Conservation (phyloP, 2,888 invertebrate genomes). For the Pardosa pseudoannulata region DNA sequence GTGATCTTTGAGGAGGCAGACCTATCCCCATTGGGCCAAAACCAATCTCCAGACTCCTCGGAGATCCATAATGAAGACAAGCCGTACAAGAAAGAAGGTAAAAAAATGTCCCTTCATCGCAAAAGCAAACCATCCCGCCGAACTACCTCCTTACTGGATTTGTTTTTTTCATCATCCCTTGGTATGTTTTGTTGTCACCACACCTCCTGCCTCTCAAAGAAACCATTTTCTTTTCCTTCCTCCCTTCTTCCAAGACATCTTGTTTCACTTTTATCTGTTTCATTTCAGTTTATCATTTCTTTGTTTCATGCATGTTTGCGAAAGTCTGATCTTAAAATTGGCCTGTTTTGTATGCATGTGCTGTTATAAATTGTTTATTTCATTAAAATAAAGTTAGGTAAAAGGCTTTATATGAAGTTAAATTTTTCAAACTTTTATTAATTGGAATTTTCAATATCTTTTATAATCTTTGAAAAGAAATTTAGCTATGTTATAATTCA, state of each 20-base stretch:
- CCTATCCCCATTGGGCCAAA: constrained; percentile 76
- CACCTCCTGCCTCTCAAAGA: constrained; percentile 29
- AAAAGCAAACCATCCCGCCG: constrained; percentile 88
- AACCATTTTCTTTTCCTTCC: constrained; percentile 18
- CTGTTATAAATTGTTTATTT: neutral
- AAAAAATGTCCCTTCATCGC: constrained; percentile 77
- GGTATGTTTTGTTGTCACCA: constrained; percentile 81
- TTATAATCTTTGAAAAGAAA: no score
- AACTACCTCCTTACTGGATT: constrained; percentile 94
- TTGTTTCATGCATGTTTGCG: constrained; percentile 5
- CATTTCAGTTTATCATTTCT: neutral
- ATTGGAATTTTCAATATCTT: no score
- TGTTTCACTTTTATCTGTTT: neutral
- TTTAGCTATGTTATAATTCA: no score
- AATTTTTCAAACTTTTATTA: no score
- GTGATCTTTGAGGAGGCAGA: constrained; percentile 80
- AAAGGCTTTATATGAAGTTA: no score
- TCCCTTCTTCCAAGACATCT: neutral
- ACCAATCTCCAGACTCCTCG: constrained; percentile 59
- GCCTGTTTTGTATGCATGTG: neutral
- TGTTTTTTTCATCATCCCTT: constrained; percentile 96
- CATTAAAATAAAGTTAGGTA: no score
- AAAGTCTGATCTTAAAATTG: neutral
- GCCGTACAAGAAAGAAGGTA: constrained; percentile 82
- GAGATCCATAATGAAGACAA: constrained; percentile 77